phyloP scores from a whole-genome alignment of 1,140 invertebrate species.

The Trichonephila clavipes region DNA sequence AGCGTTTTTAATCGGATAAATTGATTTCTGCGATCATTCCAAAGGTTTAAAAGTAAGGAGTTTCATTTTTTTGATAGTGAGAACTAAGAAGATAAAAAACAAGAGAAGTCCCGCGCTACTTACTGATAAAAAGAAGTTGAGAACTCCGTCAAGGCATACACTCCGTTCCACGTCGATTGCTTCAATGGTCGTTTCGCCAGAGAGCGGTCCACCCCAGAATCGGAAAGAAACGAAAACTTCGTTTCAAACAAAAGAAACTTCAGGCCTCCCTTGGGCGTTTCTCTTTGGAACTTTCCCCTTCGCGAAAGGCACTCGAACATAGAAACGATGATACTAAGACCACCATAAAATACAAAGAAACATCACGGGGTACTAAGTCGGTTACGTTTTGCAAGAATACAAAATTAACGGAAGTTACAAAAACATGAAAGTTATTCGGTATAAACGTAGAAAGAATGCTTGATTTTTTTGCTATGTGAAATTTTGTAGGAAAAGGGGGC shows the following conservation, averaged over 20 bases:
- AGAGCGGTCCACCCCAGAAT: not conserved
- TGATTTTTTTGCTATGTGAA: not conserved
- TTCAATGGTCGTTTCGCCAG: not conserved
- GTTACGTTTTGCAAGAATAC: not conserved
- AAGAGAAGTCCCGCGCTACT: not conserved
- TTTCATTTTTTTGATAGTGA: too few relatives aligned
- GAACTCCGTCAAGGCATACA: slow-evolving; percentile 4
- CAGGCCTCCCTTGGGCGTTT: slow-evolving; percentile 19
- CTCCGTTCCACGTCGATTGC: not conserved
- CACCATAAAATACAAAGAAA: slow-evolving; percentile 50
- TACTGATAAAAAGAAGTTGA: slow-evolving; percentile 57
- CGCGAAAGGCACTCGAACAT: slow-evolving; percentile 38
- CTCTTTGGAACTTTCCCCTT: slow-evolving; percentile 2
- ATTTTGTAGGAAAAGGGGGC: slow-evolving; percentile 58
- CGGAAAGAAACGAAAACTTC: not conserved
- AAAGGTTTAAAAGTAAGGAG: too few relatives aligned
- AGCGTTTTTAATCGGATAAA: too few relatives aligned
- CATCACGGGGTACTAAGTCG: not conserved
- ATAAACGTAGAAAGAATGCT: slow-evolving; percentile 60
- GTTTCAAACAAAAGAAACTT: not conserved
- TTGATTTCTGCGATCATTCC: too few relatives aligned
- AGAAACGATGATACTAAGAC: slow-evolving; percentile 14
- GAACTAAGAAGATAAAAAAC: too few relatives aligned
- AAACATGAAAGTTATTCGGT: slow-evolving; percentile 36
- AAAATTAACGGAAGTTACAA: slow-evolving; percentile 32